A percentile compares a stretch with the other conserved stretches of the same genome.
Evolutionary conservation across 2,888 invertebrate species (phyloP).

Genomic region (Diplazon laetatorius): DNA sequence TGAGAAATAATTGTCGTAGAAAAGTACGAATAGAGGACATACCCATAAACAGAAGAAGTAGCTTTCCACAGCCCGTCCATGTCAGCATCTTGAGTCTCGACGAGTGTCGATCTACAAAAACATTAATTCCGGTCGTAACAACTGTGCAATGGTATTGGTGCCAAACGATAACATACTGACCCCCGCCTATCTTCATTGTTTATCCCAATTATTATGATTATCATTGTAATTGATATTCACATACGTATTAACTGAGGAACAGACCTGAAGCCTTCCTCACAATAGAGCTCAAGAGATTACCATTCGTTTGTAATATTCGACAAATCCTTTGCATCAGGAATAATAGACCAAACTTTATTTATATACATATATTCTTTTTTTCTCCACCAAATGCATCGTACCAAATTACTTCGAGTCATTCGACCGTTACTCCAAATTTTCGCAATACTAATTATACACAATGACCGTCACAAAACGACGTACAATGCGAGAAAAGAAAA

Average conservation of each 20-base stretch:
- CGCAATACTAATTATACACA: not conserved
- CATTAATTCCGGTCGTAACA: constrained; percentile 20
- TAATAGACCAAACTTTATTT: not conserved
- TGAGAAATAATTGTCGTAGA: not conserved
- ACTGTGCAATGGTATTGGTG: not conserved
- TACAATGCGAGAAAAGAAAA: not conserved
- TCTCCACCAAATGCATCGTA: not conserved
- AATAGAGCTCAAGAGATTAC: no score
- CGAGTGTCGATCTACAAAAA: constrained; percentile 19
- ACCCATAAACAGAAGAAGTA: constrained; percentile 43
- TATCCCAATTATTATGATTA: not conserved
- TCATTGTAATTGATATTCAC: constrained; percentile 1
- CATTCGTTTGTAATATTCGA: no score
- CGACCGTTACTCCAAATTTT: not conserved
- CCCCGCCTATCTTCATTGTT: not conserved
- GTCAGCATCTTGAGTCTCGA: constrained; percentile 29
- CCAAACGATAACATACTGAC: constrained; percentile 20
- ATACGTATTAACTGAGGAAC: not conserved
- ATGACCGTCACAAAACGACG: not conserved
- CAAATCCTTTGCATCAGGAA: not conserved
- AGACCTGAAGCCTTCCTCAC: no score
- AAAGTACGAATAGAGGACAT: constrained; percentile 29
- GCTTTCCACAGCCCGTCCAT: constrained; percentile 15
- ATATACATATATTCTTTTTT: not conserved
- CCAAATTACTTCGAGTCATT: not conserved